phyloP scores from a whole-genome alignment of 2,888 invertebrate genomes.

The Lasioglossum figueresi region DNA sequence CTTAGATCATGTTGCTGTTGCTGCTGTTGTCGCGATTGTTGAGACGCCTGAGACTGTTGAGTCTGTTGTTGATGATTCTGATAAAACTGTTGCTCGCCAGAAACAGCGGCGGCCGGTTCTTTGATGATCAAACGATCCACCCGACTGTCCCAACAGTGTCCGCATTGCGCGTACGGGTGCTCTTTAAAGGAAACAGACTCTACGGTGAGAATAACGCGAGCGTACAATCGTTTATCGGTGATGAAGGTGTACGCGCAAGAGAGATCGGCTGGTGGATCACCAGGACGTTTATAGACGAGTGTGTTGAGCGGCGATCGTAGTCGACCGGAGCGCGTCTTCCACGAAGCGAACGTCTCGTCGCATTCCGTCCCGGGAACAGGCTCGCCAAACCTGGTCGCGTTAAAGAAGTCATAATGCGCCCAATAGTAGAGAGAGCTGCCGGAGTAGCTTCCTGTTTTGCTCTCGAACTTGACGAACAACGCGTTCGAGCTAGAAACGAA shows the following conservation, averaged over 20 bases:
- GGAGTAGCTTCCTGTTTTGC: slow-evolving; percentile 96
- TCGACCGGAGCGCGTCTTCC: slow-evolving; percentile 91
- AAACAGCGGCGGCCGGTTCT: slow-evolving; percentile 47
- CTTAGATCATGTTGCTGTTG: background rate
- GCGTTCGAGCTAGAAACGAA: slow-evolving; percentile 95
- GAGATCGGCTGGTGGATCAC: slow-evolving; percentile 89
- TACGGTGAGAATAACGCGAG: slow-evolving; percentile 91
- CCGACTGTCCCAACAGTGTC: slow-evolving; percentile 92
- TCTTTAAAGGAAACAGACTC: slow-evolving; percentile 91
- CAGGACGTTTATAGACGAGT: slow-evolving; percentile 92
- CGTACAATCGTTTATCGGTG: slow-evolving; percentile 92
- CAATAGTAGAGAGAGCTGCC: slow-evolving; percentile 97
- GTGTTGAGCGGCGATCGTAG: slow-evolving; percentile 94
- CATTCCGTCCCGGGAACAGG: slow-evolving; percentile 92
- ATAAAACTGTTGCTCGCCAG: slow-evolving; percentile 78
- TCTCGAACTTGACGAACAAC: slow-evolving; percentile 94
- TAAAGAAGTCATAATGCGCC: slow-evolving; percentile 97
- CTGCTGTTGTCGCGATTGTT: background rate
- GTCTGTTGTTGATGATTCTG: slow-evolving; percentile 15
- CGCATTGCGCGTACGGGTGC: slow-evolving; percentile 88
- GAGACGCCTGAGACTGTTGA: background rate
- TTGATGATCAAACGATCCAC: slow-evolving; percentile 91
- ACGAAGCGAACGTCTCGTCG: slow-evolving; percentile 94
- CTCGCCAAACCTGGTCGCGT: slow-evolving; percentile 94
- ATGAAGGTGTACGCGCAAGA: slow-evolving; percentile 93